phyloP scores from a whole-genome alignment of 2,113 vertebrate genomes.

The Vulpes vulpes region DNA sequence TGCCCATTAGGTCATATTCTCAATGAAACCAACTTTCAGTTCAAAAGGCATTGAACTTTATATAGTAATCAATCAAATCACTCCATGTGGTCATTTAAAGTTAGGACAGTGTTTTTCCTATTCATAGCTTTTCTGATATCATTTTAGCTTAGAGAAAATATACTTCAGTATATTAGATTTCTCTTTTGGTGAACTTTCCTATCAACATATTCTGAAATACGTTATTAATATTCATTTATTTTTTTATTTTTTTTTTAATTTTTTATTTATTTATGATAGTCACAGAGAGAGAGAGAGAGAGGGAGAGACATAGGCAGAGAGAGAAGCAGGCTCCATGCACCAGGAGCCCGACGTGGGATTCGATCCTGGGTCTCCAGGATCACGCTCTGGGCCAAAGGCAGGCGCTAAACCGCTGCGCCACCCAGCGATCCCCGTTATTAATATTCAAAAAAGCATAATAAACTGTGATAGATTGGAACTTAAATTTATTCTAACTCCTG shows the following conservation, averaged over 20 bases:
- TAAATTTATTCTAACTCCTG: background rate
- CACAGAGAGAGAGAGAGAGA: no score
- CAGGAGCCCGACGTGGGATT: no score
- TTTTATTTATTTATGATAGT: no score
- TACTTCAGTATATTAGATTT: background rate
- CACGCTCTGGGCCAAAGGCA: no score
- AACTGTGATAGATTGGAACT: background rate
- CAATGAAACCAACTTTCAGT: constrained; percentile 27
- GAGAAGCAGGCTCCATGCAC: no score
- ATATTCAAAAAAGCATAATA: background rate
- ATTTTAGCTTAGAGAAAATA: background rate
- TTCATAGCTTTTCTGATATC: background rate
- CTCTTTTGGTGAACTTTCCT: background rate
- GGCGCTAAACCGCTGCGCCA: no score
- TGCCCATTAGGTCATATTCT: background rate
- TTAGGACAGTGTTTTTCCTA: background rate
- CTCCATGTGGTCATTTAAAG: background rate
- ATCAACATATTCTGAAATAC: background rate
- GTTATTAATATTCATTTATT: background rate
- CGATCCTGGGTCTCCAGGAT: no score
- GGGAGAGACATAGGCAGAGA: no score
- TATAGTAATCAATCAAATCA: background rate
- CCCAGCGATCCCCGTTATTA: background rate
- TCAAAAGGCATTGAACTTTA: background rate
- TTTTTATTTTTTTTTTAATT: no score